A percentile compares a stretch with the other conserved stretches of the same genome.
phyloP scores from a whole-genome alignment of 2,797 vertebrate genomes.

The Cryptoblepharus egeriae region DNA sequence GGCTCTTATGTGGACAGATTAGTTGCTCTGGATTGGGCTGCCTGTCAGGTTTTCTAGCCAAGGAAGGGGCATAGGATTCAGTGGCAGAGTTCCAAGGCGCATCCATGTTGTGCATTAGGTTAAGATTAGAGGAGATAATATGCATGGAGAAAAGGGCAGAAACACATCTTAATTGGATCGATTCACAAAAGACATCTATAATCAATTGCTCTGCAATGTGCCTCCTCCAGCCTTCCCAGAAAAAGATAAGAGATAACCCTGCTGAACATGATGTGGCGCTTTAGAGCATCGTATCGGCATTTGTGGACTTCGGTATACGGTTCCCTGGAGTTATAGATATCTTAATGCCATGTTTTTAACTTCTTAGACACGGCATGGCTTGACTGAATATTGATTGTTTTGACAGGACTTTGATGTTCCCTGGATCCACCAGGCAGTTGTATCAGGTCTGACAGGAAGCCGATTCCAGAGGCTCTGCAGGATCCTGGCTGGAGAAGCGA shows the following conservation, averaged over 20 bases:
- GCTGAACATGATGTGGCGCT: constrained; percentile 16
- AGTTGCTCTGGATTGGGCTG: too few relatives aligned
- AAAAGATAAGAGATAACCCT: constrained; percentile 29
- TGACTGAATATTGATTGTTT: constrained; percentile 71
- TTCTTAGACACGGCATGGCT: constrained; percentile 61
- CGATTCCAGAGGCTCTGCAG: neutral
- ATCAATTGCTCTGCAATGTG: neutral
- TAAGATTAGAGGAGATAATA: neutral
- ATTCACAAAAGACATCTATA: constrained; percentile 18
- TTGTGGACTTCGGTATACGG: constrained; percentile 58
- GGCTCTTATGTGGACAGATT: too few relatives aligned
- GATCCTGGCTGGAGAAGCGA: neutral
- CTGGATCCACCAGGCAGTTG: constrained; percentile 27
- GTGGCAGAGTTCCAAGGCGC: neutral
- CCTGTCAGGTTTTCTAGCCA: too few relatives aligned
- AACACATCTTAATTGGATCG: constrained; percentile 18
- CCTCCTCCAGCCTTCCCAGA: neutral
- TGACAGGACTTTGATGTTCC: constrained; percentile 69
- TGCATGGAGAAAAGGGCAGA: neutral
- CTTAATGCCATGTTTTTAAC: constrained; percentile 66
- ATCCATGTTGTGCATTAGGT: neutral
- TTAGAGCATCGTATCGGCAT: neutral
- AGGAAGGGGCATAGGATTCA: too few relatives aligned
- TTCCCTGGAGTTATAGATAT: constrained; percentile 66
- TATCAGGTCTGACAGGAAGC: neutral